Percentiles rank a stretch among this genome's conserved stretches.
Evolutionary conservation across 2,797 vertebrate genomes (phyloP).

Genomic region (Alauda arvensis): DNA sequence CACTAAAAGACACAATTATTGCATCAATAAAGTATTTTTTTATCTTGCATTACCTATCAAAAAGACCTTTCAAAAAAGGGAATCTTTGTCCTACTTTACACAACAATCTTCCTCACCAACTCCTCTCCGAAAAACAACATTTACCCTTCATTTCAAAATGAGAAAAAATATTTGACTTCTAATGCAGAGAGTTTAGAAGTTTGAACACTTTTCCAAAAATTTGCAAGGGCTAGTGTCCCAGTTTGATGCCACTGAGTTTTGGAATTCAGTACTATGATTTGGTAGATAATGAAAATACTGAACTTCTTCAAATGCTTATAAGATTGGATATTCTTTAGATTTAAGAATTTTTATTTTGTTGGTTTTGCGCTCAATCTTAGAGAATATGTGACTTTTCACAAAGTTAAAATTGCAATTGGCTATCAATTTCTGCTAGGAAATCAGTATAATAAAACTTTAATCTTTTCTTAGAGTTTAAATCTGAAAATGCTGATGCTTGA

Average conservation of each 20-base stretch:
- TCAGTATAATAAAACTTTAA: background rate
- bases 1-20: background rate
- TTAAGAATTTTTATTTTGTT: background rate
- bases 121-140: background rate
- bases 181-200: background rate
- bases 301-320: background rate
- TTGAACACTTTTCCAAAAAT: background rate
- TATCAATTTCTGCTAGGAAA: background rate
- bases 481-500: background rate
- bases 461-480: background rate
- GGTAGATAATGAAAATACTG: background rate
- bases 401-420: background rate
- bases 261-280: background rate
- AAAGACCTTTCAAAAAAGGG: background rate
- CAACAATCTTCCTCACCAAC: background rate
- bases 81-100: fast-evolving
- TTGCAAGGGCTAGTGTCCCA: background rate
- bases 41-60: background rate
- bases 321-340: background rate
- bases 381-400: background rate
- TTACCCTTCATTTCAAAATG: background rate
- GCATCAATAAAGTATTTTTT: background rate
- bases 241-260: background rate
- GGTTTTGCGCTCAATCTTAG: background rate
- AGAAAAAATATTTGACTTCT: background rate